Evolutionary conservation across 2,113 vertebrate genomes (phyloP), one percentile per base, ranked within the genome.

Genomic region (Talpa occidentalis): DNA sequence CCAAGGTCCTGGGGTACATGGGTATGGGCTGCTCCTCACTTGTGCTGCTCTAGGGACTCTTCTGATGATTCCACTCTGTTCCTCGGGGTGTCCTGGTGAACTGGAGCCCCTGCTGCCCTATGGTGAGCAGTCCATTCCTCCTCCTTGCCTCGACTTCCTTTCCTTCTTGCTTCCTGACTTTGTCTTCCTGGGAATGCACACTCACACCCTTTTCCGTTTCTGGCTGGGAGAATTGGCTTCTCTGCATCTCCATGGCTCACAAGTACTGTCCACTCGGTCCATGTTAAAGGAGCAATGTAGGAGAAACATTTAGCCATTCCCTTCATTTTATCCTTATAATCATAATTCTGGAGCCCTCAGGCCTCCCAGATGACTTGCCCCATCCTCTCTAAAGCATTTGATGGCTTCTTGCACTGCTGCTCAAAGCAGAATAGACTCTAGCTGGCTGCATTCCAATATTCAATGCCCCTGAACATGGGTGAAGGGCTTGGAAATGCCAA

Each of bases 211-310:
- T 28, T 80, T 44, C 30, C 3, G 0, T n/a, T 87, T 56, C 21
- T 54, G 26, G 32, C 4, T 32, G 44, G 62, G 32, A 60, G 4
- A 26, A 0, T 1, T 47, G 8, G 21, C 32, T 24, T 79, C 44
- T 26, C 8, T 0, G 0, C 6, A 3, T 21, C n/a, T 81, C 32
- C 32, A 9, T 2, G 0, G 8, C 15, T 26, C 1, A 0, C 3
- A 26, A 2, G 30, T 1, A 5, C 12, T 35, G 22, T 28, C 37
- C 30, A 22, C 59, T 35, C 26, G 3, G 37, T 37, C 4, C 8
- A 2, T 26, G 14, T 11, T 22, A 76, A n/a, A 42, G 12, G 47
- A 74, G 67, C 44, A 35, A 35, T 2, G 16, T 3, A 62, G n/a
- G 10, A 66, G 76, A 83, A 35, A 2, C 6, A 15, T 26, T 30